Percentiles rank a stretch among this genome's conserved stretches.
Evolutionary conservation across 2,113 vertebrate genomes (phyloP).

Genomic region (Forbesichthys agassizii): DNA sequence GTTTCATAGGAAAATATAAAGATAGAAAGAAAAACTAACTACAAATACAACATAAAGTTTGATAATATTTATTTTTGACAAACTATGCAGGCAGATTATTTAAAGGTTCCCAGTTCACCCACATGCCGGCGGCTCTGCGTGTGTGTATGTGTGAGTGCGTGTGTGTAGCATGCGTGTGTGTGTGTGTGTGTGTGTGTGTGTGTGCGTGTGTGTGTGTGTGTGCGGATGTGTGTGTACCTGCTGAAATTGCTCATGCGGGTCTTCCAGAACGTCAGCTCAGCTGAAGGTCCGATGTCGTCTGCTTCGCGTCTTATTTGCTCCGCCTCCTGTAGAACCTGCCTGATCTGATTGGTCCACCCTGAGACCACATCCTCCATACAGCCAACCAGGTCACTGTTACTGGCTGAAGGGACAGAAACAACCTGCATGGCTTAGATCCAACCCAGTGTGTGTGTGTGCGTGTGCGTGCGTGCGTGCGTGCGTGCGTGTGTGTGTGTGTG

Average conservation of each 20-base stretch:
- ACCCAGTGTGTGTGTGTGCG: background rate
- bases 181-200: background rate
- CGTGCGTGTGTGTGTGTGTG: too few species aligned
- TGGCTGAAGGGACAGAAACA: constrained; percentile 59
- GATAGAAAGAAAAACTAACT: too few species aligned
- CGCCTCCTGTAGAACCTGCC: constrained; percentile 76
- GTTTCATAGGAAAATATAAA: too few species aligned
- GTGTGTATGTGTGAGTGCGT: background rate
- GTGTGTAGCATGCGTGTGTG: background rate
- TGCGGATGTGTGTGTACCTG: constrained; percentile 65
- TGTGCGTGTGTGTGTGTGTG: background rate
- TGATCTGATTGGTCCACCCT: constrained; percentile 81
- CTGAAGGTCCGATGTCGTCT: constrained; percentile 78
- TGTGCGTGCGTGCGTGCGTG: background rate
- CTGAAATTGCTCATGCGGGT: constrained; percentile 78
- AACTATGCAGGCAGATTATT: too few species aligned
- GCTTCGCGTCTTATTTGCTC: constrained; percentile 84
- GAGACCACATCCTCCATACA: constrained; percentile 72
- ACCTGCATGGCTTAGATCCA: too few species aligned
- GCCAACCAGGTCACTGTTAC: constrained; percentile 76
- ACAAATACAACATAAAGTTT: too few species aligned
- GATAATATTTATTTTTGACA: too few species aligned
- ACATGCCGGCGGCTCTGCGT: too few species aligned
- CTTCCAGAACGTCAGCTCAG: constrained; percentile 84
- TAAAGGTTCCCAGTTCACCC: too few species aligned